Conservation (phyloP, 2,797 vertebrate species). For the Anabas testudineus region DNA sequence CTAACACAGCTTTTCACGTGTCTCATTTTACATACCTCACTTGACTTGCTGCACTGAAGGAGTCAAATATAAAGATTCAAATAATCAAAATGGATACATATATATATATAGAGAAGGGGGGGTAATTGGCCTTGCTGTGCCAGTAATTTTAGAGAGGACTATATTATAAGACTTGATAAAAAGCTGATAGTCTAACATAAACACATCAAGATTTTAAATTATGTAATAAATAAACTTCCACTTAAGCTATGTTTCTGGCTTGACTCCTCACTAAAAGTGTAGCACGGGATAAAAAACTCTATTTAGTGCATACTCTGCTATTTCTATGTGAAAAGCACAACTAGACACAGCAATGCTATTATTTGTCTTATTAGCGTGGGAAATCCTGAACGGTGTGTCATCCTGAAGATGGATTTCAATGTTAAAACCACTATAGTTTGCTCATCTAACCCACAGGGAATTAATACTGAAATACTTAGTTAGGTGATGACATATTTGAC, state of each 20-base stretch:
- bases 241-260: not conserved
- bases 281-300: not conserved
- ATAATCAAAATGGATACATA: too few relatives aligned
- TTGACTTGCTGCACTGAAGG: not conserved
- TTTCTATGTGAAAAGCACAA: conserved; percentile 21
- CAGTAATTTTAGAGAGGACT: too few relatives aligned
- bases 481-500: conserved; percentile 7
- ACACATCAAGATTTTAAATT: not conserved
- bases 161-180: too few relatives aligned
- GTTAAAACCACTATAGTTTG: not conserved
- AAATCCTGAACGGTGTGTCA: not conserved
- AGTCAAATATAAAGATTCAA: too few relatives aligned
- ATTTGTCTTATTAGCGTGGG: conserved; percentile 23
- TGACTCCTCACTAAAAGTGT: conserved; percentile 20
- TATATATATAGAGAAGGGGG: too few relatives aligned
- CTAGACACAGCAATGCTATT: not conserved
- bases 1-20: conserved; percentile 15
- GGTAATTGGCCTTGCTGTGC: too few relatives aligned
- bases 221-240: not conserved
- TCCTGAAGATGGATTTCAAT: conserved; percentile 14
- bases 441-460: not conserved
- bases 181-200: too few relatives aligned
- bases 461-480: not conserved
- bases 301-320: not conserved
- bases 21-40: conserved; percentile 3